Conservation (phyloP, 2,113 vertebrate genomes). For the Chaenocephalus aceratus region DNA sequence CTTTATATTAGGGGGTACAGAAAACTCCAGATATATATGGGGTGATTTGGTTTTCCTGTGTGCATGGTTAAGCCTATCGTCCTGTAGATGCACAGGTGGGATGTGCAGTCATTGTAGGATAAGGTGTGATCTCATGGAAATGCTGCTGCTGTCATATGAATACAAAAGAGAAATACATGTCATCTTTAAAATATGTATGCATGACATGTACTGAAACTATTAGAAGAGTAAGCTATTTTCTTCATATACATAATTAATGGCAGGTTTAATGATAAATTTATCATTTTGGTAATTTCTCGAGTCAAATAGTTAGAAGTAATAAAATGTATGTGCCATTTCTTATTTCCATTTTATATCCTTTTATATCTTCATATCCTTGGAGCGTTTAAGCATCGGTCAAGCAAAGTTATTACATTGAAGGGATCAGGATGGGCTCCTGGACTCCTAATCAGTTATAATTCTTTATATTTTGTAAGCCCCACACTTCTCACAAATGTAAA, state of each 20-base stretch:
- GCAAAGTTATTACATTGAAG: background rate
- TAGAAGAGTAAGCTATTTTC: background rate
- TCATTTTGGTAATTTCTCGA: no score
- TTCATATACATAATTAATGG: background rate
- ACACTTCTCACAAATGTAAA: no score
- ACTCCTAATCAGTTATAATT: background rate
- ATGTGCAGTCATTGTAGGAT: background rate
- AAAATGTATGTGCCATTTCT: background rate
- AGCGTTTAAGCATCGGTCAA: no score
- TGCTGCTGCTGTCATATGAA: background rate
- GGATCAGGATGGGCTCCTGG: background rate
- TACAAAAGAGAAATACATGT: background rate
- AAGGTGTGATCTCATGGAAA: no score
- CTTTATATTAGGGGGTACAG: background rate
- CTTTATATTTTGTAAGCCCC: no score
- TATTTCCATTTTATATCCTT: background rate
- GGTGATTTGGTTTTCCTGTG: background rate
- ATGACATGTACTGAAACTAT: background rate
- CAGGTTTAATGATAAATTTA: no score
- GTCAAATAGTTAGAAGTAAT: no score
- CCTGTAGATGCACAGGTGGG: background rate
- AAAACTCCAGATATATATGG: background rate
- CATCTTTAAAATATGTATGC: background rate
- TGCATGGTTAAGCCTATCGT: background rate
- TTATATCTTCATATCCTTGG: background rate